Evolutionary conservation across 2,888 invertebrate genomes (phyloP).

Genomic region (Onchidella celtica): DNA sequence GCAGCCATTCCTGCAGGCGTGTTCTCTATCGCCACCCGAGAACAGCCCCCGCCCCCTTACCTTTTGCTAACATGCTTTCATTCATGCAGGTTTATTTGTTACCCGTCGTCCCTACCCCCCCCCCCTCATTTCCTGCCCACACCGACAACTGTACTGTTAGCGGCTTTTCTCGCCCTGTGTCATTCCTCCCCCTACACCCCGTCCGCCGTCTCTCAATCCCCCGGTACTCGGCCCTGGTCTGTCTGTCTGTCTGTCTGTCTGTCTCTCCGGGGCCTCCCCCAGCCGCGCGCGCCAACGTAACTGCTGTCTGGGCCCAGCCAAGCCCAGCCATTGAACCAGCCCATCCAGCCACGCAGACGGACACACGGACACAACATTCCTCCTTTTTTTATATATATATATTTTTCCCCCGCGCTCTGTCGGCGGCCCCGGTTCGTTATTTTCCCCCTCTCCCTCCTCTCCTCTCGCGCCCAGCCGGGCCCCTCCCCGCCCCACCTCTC

Average conservation of each 20-base stretch:
- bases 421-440: constrained; percentile 16
- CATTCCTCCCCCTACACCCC: neutral
- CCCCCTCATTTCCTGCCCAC: neutral
- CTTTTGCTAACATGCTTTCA: neutral
- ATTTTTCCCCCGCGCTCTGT: constrained; percentile 16
- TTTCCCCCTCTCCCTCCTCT: neutral
- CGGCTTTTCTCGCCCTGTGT: neutral
- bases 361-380: constrained; percentile 29
- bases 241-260: constrained; percentile 14
- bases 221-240: neutral
- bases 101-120: neutral
- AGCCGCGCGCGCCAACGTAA: constrained; percentile 4
- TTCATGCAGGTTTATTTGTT: neutral
- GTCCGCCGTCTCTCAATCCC: constrained; percentile 4
- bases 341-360: constrained; percentile 26
- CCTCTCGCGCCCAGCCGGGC: neutral
- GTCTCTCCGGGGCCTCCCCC: neutral
- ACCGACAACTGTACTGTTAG: neutral
- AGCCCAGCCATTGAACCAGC: constrained; percentile 14
- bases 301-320: neutral
- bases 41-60: neutral
- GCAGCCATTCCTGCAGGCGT: no score
- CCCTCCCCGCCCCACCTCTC: neutral
- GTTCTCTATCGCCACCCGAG: no score
- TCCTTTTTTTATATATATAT: no score